Percentiles rank a stretch among this genome's conserved stretches.
Evolutionary conservation across 1,140 invertebrate species (phyloP).

Genomic region (Maniola jurtina): DNA sequence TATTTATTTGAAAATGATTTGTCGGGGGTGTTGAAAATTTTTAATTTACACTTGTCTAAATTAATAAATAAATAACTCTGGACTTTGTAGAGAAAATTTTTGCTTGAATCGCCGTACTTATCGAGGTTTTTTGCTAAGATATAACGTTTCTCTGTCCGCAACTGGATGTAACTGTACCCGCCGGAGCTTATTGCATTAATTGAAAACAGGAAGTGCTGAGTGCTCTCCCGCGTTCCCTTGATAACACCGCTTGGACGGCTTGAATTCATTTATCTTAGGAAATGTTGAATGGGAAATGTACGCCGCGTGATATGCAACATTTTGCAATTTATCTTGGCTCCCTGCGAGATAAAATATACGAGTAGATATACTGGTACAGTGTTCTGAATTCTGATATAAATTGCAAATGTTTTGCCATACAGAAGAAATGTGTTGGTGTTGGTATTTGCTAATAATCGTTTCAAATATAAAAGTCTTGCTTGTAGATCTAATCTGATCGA

Average conservation of each 20-base stretch:
- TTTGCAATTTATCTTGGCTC: neutral
- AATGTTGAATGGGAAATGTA: slow-evolving; percentile 23
- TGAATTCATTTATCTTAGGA: slow-evolving; percentile 27
- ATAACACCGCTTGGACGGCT: slow-evolving; percentile 31
- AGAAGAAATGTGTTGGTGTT: too few relatives aligned
- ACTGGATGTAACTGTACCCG: slow-evolving; percentile 15
- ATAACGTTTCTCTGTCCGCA: slow-evolving; percentile 37
- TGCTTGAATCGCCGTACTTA: neutral
- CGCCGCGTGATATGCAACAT: neutral
- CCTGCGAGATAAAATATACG: neutral
- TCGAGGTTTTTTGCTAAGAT: slow-evolving; percentile 33
- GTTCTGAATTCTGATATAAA: neutral
- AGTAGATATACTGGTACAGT: neutral
- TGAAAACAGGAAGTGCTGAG: slow-evolving; percentile 49
- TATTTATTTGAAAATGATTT: too few relatives aligned
- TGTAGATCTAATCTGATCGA: too few relatives aligned
- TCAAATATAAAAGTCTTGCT: neutral
- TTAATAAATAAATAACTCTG: too few relatives aligned
- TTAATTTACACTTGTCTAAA: too few relatives aligned
- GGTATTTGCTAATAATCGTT: too few relatives aligned
- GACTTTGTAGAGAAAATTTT: neutral
- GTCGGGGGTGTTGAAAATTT: too few relatives aligned
- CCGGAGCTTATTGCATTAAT: slow-evolving; percentile 51
- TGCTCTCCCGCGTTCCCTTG: slow-evolving; percentile 28
- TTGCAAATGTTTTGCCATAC: neutral